Evolutionary conservation across 2,888 invertebrate species (phyloP), one percentile per base, ranked within the genome.

Genomic region (Erebia palarica): DNA sequence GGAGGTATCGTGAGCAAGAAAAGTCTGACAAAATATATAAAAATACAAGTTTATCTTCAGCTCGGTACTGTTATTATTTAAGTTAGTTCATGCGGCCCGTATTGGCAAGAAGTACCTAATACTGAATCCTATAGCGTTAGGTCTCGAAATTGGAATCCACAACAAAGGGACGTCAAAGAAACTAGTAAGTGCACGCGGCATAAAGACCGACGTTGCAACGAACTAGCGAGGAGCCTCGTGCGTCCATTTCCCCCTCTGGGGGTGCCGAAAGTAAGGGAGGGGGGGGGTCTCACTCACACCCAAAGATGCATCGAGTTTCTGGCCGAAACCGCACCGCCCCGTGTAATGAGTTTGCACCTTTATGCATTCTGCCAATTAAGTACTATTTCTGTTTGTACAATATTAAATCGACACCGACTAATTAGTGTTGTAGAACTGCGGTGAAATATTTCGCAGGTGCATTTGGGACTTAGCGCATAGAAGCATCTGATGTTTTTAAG

Each of bases 131-230:
- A 81, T 81, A 79, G 75, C 76, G 82, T 80, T 82, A 80, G 79
- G 82, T 84, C 83, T 84, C 87, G 82, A 92, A 91, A 91, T 91
- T 91, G 91, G 87, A 91, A 90, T 89, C 86, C 86, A 84, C 89
- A 82, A 84, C 84, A 92, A 92, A 91, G 91, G 87, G 86, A 89
- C 86, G 86, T 87, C 90, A 91, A 92, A 92, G 92, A 92, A 92
- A 91, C 85, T 87, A 87, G 88, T 89, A 89, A 91, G 91, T 89
- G 89, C 87, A 92, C 91, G 92, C 92, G 81, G 86, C 88, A 88
- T 90, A 91, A 90, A 91, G 90, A 90, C 88, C 86, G 88, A 84
- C 85, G 86, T 84, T 83, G 86, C 86, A 87, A 74, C 69, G 75
- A 71, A 75, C 85, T 86, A 85, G 87, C 86, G 88, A 86, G 85